A percentile compares a stretch with the other conserved stretches of the same genome.
These are phyloP conservation scores for Caenorhabditis imperialis DNA, from an alignment of 2,888 invertebrate species.

Conservation along the genomic window DNA sequence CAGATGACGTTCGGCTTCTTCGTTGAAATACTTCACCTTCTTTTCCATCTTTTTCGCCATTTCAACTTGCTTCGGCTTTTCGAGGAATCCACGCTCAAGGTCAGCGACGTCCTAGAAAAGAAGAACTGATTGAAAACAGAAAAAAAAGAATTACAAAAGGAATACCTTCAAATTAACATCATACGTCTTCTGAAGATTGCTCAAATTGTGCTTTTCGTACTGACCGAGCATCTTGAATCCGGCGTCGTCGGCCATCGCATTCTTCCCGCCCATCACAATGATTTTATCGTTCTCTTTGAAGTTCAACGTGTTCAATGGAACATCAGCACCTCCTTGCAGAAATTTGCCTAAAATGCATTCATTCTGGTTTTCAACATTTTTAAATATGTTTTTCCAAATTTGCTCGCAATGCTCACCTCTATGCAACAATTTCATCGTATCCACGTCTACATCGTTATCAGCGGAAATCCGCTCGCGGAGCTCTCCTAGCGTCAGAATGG, in stretches of 20 bases:
- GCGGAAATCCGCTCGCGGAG: constrained; percentile 58
- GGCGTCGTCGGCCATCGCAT: constrained; percentile 63
- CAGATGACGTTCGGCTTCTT: constrained; percentile 67
- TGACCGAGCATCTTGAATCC: constrained; percentile 65
- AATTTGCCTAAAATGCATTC: constrained; percentile 63
- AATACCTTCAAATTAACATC: constrained; percentile 54
- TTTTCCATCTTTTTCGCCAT: constrained; percentile 72
- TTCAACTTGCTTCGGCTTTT: constrained; percentile 65
- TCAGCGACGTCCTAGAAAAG: constrained; percentile 62
- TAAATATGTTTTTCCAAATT: not conserved
- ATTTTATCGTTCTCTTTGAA: constrained; percentile 74
- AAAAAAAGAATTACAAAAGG: too few species aligned
- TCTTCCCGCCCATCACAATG: constrained; percentile 70
- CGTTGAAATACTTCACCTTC: constrained; percentile 68
- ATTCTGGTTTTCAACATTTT: not conserved
- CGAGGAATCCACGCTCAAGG: constrained; percentile 72
- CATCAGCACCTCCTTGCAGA: constrained; percentile 53
- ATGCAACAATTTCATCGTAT: constrained; percentile 64
- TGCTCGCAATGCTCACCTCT: constrained; percentile 50
- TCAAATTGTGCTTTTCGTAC: constrained; percentile 72
- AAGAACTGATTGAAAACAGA: too few species aligned
- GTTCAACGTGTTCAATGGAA: constrained; percentile 52
- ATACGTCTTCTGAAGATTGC: constrained; percentile 62
- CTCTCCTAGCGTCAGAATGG: constrained; percentile 55
- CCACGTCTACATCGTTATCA: constrained; percentile 57